phyloP scores from a whole-genome alignment of 2,113 vertebrate genomes.

The Plestiodon gilberti region DNA sequence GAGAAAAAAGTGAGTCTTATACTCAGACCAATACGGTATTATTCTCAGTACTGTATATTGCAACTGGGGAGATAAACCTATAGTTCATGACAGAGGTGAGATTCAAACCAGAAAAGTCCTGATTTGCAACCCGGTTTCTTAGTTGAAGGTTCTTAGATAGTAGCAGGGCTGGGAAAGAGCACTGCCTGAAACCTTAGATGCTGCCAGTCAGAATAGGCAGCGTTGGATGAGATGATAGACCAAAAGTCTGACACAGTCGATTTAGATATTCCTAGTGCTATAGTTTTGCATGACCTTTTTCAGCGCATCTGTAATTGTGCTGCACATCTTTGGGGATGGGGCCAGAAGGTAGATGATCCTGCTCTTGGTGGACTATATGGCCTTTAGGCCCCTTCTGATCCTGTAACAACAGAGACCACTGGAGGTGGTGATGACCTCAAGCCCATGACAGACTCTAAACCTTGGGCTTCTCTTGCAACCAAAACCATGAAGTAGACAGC shows the following conservation, averaged over 20 bases:
- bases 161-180: neutral
- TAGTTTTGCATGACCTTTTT: neutral
- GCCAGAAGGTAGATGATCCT: neutral
- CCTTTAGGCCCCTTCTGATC: neutral
- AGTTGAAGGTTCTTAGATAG: neutral
- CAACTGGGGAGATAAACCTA: no score
- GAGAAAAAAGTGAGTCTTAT: no score
- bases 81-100: no score
- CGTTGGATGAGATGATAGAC: neutral
- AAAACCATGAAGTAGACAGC: conserved; percentile 62
- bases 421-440: conserved; percentile 1
- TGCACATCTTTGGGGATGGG: neutral
- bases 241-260: neutral
- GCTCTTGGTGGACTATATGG: neutral
- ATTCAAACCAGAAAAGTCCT: no score
- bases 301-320: neutral
- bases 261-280: neutral
- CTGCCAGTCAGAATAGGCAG: neutral
- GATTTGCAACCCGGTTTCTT: neutral
- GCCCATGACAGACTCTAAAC: conserved; percentile 48
- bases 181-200: neutral
- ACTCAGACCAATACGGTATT: no score
- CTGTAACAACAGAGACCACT: neutral
- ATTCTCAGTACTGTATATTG: no score
- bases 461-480: conserved; percentile 59